These are phyloP conservation scores for Whitmania pigra DNA, from an alignment of 1,140 invertebrate genomes.

Conservation along the genomic window DNA sequence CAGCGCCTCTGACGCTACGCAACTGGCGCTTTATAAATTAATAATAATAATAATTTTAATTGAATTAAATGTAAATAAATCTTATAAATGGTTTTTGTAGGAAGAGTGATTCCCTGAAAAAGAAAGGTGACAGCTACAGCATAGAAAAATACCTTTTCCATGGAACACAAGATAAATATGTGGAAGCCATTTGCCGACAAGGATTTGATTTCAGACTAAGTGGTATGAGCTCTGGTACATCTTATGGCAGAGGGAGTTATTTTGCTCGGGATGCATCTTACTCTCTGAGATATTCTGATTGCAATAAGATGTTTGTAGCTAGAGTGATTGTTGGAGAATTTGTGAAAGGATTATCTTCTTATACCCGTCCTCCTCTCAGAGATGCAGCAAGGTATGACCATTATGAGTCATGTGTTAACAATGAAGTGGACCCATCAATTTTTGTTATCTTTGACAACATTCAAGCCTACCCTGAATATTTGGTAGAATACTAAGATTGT, in stretches of 20 bases:
- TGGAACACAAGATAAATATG: constrained; percentile 18
- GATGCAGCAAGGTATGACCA: constrained; percentile 26
- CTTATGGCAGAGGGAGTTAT: constrained; percentile 35
- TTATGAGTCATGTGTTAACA: constrained; percentile 35
- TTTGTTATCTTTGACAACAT: constrained; percentile 33
- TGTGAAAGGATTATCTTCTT: constrained; percentile 27
- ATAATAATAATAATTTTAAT: too few relatives aligned
- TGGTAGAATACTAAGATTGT: constrained; percentile 30
- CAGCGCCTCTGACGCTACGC: too few relatives aligned
- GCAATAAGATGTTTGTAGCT: constrained; percentile 24
- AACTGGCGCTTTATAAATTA: too few relatives aligned
- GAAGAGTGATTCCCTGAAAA: constrained; percentile 14
- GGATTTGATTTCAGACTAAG: constrained; percentile 24
- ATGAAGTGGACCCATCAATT: constrained; percentile 29
- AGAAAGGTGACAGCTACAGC: constrained; percentile 13
- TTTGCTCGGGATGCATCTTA: constrained; percentile 32
- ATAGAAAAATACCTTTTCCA: constrained; percentile 21
- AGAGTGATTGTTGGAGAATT: constrained; percentile 32
- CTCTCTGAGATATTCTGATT: constrained; percentile 20
- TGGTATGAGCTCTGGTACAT: constrained; percentile 26
- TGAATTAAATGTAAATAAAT: too few relatives aligned
- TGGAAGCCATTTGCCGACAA: constrained; percentile 24
- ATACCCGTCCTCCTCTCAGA: constrained; percentile 29
- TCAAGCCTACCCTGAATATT: constrained; percentile 35
- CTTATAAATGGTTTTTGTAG: background rate